These are phyloP conservation scores for Delia radicum DNA, from an alignment of 1,140 invertebrate species.

Conservation along the genomic window DNA sequence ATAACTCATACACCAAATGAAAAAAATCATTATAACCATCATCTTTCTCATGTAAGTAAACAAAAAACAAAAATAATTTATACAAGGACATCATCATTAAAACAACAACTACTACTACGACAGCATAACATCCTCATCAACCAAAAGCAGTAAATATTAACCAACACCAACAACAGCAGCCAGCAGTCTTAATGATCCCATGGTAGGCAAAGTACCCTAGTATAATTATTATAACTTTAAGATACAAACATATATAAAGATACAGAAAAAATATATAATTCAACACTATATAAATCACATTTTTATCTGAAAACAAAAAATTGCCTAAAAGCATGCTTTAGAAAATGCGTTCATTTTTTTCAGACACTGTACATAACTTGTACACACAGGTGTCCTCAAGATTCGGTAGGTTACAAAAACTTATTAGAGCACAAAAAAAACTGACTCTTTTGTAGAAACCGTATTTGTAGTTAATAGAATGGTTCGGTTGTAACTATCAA, in stretches of 20 bases:
- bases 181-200: too few relatives aligned
- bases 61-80: not conserved
- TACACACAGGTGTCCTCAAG: too few relatives aligned
- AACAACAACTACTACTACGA: not conserved
- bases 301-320: not conserved
- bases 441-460: too few relatives aligned
- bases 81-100: slow-evolving; percentile 1
- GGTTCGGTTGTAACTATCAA: too few relatives aligned
- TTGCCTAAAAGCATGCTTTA: not conserved
- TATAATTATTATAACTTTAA: not conserved
- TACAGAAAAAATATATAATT: not conserved
- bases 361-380: not conserved
- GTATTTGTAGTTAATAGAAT: too few relatives aligned
- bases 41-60: not conserved
- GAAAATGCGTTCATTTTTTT: not conserved
- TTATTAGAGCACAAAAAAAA: too few relatives aligned
- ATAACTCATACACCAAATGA: too few relatives aligned
- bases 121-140: not conserved
- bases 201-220: not conserved
- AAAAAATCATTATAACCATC: not conserved
- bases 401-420: too few relatives aligned
- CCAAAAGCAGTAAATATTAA: not conserved
- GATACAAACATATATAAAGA: not conserved
- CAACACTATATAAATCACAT: not conserved
- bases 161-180: too few relatives aligned